These are phyloP conservation scores for Eciton burchellii DNA, from an alignment of 1,140 invertebrate genomes.

Conservation along the genomic window DNA sequence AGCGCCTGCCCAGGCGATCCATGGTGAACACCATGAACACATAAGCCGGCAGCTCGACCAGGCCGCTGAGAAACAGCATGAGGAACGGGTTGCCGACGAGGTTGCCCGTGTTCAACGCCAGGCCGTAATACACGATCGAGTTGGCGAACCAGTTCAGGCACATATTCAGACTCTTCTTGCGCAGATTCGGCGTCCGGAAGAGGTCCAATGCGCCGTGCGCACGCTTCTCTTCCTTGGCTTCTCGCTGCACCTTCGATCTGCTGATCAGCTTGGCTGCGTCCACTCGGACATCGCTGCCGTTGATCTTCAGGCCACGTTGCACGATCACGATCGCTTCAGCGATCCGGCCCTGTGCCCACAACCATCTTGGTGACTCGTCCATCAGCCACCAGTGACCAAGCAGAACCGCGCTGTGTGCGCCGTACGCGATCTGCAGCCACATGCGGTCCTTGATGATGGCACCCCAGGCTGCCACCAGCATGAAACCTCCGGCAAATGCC, in stretches of 20 bases:
- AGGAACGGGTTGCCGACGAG: slow-evolving; percentile 94
- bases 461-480: slow-evolving; percentile 93
- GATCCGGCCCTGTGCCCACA: slow-evolving; percentile 91
- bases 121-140: slow-evolving; percentile 94
- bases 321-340: slow-evolving; percentile 91
- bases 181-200: slow-evolving; percentile 92
- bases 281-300: slow-evolving; percentile 87
- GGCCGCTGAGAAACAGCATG: slow-evolving; percentile 92
- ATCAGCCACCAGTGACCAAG: slow-evolving; percentile 94
- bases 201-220: slow-evolving; percentile 88
- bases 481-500: slow-evolving; percentile 93
- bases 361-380: slow-evolving; percentile 94
- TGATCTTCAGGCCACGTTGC: slow-evolving; percentile 90
- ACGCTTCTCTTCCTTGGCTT: slow-evolving; percentile 82
- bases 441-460: slow-evolving; percentile 91
- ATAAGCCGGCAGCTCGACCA: slow-evolving; percentile 94
- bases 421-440: slow-evolving; percentile 92
- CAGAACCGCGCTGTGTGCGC: slow-evolving; percentile 90
- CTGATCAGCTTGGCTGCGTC: slow-evolving; percentile 88
- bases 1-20: slow-evolving; percentile 90
- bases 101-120: slow-evolving; percentile 92
- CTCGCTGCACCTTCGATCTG: slow-evolving; percentile 85
- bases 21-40: slow-evolving; percentile 89
- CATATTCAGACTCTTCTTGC: slow-evolving; percentile 92
- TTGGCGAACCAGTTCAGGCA: slow-evolving; percentile 96